These are phyloP conservation scores for Corythornis madagascariensis DNA, from an alignment of 2,113 vertebrate species.

Conservation along the genomic window DNA sequence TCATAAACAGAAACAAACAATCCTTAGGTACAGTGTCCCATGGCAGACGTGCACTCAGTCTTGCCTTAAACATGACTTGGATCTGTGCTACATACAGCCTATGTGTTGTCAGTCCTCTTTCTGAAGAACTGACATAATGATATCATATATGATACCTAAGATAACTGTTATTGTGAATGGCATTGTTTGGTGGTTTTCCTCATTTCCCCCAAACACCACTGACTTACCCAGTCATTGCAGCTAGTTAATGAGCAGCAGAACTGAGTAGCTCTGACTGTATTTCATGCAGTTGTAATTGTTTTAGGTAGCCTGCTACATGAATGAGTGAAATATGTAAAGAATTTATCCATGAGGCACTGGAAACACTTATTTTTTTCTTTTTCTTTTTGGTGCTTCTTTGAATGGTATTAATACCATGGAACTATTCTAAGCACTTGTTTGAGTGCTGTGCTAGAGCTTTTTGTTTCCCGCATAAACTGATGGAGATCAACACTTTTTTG, in stretches of 20 bases:
- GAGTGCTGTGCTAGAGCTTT: slow-evolving; percentile 53
- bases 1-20: not conserved
- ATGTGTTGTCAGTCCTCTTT: not conserved
- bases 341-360: not conserved
- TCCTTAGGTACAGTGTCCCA: not conserved
- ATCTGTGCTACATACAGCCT: not conserved
- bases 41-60: not conserved
- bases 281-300: not conserved
- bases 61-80: not conserved
- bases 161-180: not conserved
- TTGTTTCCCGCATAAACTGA: slow-evolving; percentile 61
- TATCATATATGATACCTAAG: not conserved
- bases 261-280: not conserved
- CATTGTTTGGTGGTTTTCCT: not conserved
- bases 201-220: not conserved
- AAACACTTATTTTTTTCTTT: not conserved
- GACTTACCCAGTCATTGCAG: not conserved
- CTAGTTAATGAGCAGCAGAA: not conserved
- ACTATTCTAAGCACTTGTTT: slow-evolving; percentile 49
- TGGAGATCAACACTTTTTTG: slow-evolving; percentile 74
- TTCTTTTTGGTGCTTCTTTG: slow-evolving; percentile 2
- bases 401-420: slow-evolving; percentile 39
- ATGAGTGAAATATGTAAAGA: not conserved
- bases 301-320: not conserved
- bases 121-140: not conserved